Percentiles rank a stretch among this genome's conserved stretches.
Conservation (phyloP, 2,797 vertebrate genomes). For the Notamacropus eugenii region DNA sequence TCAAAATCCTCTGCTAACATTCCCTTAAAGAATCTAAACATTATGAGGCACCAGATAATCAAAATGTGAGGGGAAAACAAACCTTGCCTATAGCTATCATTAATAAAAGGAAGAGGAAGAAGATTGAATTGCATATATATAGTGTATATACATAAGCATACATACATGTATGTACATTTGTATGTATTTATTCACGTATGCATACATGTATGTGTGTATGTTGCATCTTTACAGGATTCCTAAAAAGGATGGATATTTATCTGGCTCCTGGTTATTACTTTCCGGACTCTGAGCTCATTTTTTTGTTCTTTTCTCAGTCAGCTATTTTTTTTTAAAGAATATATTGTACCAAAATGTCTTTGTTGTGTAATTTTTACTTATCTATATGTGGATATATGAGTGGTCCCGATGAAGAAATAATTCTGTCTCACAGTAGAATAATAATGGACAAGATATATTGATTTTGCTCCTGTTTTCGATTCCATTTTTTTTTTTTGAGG, state of each 20-base stretch:
- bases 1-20: constrained; percentile 73
- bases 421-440: too few relatives aligned
- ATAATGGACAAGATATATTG: too few relatives aligned
- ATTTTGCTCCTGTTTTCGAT: too few relatives aligned
- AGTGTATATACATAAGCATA: constrained; percentile 33
- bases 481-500: too few relatives aligned
- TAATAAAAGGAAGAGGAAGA: constrained; percentile 36
- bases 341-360: too few relatives aligned
- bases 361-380: too few relatives aligned
- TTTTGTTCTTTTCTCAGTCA: background rate
- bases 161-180: background rate
- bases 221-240: background rate
- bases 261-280: background rate
- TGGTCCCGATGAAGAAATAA: too few relatives aligned
- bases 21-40: constrained; percentile 74
- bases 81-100: constrained; percentile 48
- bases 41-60: constrained; percentile 46
- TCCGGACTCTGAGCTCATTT: background rate
- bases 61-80: constrained; percentile 60
- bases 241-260: background rate
- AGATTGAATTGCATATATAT: background rate
- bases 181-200: background rate
- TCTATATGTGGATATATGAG: too few relatives aligned
- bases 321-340: too few relatives aligned
- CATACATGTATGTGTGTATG: too few relatives aligned